phyloP scores from a whole-genome alignment of 1,140 invertebrate species.

The Sarcophaga peregrina region DNA sequence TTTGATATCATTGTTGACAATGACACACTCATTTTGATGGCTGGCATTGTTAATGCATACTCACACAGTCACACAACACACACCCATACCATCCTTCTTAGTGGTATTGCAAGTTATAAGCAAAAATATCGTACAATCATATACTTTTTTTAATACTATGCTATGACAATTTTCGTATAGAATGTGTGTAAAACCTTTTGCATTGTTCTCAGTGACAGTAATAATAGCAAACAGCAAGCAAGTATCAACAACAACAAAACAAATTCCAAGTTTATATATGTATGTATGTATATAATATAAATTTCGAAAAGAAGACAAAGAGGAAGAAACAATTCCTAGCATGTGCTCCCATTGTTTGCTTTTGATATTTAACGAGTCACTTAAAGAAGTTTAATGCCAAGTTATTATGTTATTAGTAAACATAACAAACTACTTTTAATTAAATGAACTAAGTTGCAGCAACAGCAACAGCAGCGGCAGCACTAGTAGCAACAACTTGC shows the following conservation, averaged over 20 bases:
- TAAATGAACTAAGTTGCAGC: constrained; percentile 41
- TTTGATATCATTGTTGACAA: constrained; percentile 41
- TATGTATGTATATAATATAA: background rate
- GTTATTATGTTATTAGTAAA: constrained; percentile 42
- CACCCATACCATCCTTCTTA: background rate
- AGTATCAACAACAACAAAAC: background rate
- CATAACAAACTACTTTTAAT: constrained; percentile 42
- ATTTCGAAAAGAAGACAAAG: background rate
- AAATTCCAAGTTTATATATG: background rate
- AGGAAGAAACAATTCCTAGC: constrained; percentile 21
- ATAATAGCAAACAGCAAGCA: background rate
- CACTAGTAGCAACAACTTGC: background rate
- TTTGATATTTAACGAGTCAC: constrained; percentile 42
- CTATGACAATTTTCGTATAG: constrained; percentile 2
- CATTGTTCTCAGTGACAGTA: constrained; percentile 12
- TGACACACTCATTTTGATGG: constrained; percentile 41
- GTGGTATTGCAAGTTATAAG: background rate
- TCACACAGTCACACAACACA: background rate
- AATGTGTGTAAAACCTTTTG: constrained; percentile 7
- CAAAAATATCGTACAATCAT: constrained; percentile 15
- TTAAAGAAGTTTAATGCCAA: constrained; percentile 42
- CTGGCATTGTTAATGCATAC: constrained; percentile 25
- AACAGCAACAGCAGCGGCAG: background rate
- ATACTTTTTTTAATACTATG: constrained; percentile 15
- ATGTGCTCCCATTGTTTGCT: constrained; percentile 40